phyloP scores from a whole-genome alignment of 2,113 vertebrate species.

The Boleophthalmus pectinirostris region DNA sequence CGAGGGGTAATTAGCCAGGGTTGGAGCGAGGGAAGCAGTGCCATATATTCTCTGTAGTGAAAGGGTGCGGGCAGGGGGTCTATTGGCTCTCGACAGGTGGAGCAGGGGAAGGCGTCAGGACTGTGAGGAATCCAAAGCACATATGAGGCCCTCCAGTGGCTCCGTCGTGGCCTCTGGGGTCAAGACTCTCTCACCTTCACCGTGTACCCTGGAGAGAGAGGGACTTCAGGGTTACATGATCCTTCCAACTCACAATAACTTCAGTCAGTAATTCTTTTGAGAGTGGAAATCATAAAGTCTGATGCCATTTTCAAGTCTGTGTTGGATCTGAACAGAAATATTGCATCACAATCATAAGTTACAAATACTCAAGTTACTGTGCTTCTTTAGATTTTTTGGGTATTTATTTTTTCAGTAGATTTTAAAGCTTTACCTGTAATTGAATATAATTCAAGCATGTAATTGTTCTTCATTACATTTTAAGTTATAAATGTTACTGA shows the following conservation, averaged over 20 bases:
- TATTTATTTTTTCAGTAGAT: too few species aligned
- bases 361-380: too few species aligned
- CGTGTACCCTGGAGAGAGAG: slow-evolving; percentile 60
- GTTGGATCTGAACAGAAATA: too few species aligned
- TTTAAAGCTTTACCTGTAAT: too few species aligned
- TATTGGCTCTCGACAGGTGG: slow-evolving; percentile 89
- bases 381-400: too few species aligned
- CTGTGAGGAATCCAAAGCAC: slow-evolving; percentile 75
- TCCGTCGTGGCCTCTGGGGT: slow-evolving; percentile 53
- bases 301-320: too few species aligned
- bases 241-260: background rate
- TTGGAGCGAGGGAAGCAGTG: slow-evolving; percentile 75
- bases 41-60: slow-evolving; percentile 89
- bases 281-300: too few species aligned
- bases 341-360: too few species aligned
- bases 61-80: slow-evolving; percentile 84
- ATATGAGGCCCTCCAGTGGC: slow-evolving; percentile 60
- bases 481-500: too few species aligned
- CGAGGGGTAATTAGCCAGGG: slow-evolving; percentile 83
- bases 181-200: slow-evolving; percentile 62
- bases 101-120: slow-evolving; percentile 75
- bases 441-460: too few species aligned
- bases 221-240: background rate
- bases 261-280: background rate
- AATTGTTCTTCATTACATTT: too few species aligned